Evolutionary conservation across 2,888 invertebrate species (phyloP), one percentile per base, ranked within the genome.

Genomic region (Trachelus tabidus): DNA sequence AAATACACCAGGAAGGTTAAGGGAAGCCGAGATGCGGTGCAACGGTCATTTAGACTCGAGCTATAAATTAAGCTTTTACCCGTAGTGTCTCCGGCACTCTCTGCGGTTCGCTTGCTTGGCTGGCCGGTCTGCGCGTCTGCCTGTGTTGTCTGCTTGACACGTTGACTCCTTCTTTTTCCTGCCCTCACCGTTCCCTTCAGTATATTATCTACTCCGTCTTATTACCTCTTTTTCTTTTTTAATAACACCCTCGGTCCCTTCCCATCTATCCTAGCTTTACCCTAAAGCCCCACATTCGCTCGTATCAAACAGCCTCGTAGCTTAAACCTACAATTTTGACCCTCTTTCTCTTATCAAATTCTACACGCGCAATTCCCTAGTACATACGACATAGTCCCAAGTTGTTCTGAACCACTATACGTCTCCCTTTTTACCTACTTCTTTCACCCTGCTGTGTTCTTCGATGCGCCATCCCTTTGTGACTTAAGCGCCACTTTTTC

Each of bases 1-100:
- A 86, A 85, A 87, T 84, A 86, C 84, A 83, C 75, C 78, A 76
- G 82, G 81, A 84, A 84, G 83, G 86, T 85, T 85, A 87, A 81
- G 81, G 80, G 80, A 77, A 81, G 79, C 81, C 79, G 80, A 79
- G 80, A 79, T 80, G 78, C 79, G 79, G 78, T 84, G 85, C 80
- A 76, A 79, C 82, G 81, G 83, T 84, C 83, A 83, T 86, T 86
- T 82, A 85, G 82, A 83, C 81, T 78, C 75, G 71, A 56, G 81
- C 84, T 81, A 86, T 86, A 85, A 85, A 87, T 86, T 84, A 86
- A 85, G 81, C 83, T 83, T 83, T 81, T 81, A 80, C 75, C 79
- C 56, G 56, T 81, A 79, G 79, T 82, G 81, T 80, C 77, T 79
- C 80, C 79, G 75, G 69, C 77, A 76, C 78, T 77, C 75, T 73